Percentiles rank a stretch among this genome's conserved stretches.
Evolutionary conservation across 2,888 invertebrate genomes (phyloP).

Genomic region (Bombyx huttoni): DNA sequence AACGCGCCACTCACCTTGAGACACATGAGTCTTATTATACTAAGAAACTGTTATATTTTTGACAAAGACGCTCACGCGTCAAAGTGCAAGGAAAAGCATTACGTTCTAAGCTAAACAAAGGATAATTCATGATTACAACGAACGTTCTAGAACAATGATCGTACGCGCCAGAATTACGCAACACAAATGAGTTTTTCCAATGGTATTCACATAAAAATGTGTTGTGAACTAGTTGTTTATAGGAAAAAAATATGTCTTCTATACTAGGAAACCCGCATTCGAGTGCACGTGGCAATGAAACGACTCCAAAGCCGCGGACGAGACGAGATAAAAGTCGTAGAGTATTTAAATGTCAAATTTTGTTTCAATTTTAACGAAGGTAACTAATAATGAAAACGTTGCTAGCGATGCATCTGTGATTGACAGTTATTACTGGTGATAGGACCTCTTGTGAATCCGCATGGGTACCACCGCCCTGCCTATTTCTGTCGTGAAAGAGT

Average conservation of each 20-base stretch:
- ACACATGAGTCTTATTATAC: too few relatives aligned
- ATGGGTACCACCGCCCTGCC: too few relatives aligned
- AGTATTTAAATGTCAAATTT: not conserved
- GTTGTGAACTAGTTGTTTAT: conserved; percentile 4
- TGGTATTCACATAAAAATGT: conserved; percentile 11
- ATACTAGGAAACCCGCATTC: conserved; percentile 34
- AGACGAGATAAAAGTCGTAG: not conserved
- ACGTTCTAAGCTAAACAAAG: too few relatives aligned
- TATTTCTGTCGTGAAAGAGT: too few relatives aligned
- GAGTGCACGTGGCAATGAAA: conserved; percentile 20
- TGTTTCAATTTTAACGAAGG: too few relatives aligned
- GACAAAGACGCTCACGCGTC: too few relatives aligned
- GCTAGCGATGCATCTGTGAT: too few relatives aligned
- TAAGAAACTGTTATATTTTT: too few relatives aligned
- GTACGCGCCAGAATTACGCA: conserved; percentile 3
- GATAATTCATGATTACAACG: not conserved
- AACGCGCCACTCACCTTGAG: too few relatives aligned
- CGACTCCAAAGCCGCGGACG: not conserved
- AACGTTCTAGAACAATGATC: conserved; percentile 1
- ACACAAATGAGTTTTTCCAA: conserved; percentile 5
- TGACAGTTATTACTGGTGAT: not conserved
- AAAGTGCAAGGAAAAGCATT: too few relatives aligned
- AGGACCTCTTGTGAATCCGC: too few relatives aligned
- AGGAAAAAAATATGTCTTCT: conserved; percentile 14
- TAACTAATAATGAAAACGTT: too few relatives aligned